Conservation (phyloP, 2,888 invertebrate genomes). For the Xylocampa areola region DNA sequence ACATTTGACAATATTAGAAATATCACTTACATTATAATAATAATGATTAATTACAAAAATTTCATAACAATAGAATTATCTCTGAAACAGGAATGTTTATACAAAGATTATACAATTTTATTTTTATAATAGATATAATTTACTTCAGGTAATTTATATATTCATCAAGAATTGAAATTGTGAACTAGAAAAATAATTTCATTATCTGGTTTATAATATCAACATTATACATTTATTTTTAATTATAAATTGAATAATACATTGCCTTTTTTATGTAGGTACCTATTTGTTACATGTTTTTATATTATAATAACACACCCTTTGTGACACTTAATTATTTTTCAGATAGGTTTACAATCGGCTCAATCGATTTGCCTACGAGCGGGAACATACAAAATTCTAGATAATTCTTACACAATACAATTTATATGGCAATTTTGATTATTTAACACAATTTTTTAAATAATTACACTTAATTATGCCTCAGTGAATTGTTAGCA, state of each 20-base stretch:
- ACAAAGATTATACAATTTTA: conserved; percentile 56
- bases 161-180: conserved; percentile 61
- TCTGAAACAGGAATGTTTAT: conserved; percentile 68
- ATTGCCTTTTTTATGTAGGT: conserved; percentile 55
- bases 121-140: conserved; percentile 44
- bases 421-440: conserved; percentile 29
- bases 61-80: conserved; percentile 62
- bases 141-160: conserved; percentile 59
- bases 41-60: conserved; percentile 55
- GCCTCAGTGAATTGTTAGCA: too few relatives aligned
- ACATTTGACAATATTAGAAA: conserved; percentile 29
- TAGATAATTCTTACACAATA: conserved; percentile 25
- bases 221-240: conserved; percentile 52
- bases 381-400: conserved; percentile 28
- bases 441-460: too few relatives aligned
- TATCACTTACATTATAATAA: conserved; percentile 35
- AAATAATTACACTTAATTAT: too few relatives aligned
- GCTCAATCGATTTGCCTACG: conserved; percentile 22
- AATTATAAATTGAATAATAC: conserved; percentile 57
- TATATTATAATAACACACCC: conserved; percentile 14
- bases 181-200: conserved; percentile 68
- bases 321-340: conserved; percentile 35
- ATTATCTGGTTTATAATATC: conserved; percentile 58
- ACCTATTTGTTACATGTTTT: conserved; percentile 34
- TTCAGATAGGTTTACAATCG: conserved; percentile 21